Percentiles rank a stretch among this genome's conserved stretches.
Conservation (phyloP, 2,888 invertebrate genomes). For the Sipha maydis region DNA sequence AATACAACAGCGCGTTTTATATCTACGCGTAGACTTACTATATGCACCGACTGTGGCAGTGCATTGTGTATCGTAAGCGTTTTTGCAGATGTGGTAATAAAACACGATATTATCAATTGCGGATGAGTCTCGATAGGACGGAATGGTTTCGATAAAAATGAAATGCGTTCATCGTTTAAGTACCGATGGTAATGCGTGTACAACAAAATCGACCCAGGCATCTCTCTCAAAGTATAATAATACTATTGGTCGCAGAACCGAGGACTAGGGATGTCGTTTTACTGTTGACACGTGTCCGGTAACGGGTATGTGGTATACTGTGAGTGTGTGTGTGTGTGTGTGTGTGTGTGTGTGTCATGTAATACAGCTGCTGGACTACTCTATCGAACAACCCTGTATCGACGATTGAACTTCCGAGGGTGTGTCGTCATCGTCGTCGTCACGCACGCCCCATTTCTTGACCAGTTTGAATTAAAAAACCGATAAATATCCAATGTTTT, state of each 20-base stretch:
- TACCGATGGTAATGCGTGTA: background rate
- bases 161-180: background rate
- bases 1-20: background rate
- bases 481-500: slow-evolving; percentile 46
- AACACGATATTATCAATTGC: background rate
- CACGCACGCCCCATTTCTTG: slow-evolving; percentile 18
- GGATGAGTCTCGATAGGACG: background rate
- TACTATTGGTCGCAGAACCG: background rate
- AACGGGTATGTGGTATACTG: too few relatives aligned
- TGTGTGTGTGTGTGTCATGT: too few relatives aligned
- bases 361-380: background rate
- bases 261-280: background rate
- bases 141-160: background rate
- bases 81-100: background rate
- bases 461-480: slow-evolving; percentile 24
- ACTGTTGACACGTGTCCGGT: background rate
- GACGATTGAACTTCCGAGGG: background rate
- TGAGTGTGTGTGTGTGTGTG: too few relatives aligned
- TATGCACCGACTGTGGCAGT: background rate
- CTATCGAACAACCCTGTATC: background rate
- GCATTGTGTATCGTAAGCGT: background rate
- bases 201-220: background rate
- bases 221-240: background rate
- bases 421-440: background rate
- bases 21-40: background rate